Conservation (phyloP, 2,113 vertebrate genomes). For the Spea multiplicata region DNA sequence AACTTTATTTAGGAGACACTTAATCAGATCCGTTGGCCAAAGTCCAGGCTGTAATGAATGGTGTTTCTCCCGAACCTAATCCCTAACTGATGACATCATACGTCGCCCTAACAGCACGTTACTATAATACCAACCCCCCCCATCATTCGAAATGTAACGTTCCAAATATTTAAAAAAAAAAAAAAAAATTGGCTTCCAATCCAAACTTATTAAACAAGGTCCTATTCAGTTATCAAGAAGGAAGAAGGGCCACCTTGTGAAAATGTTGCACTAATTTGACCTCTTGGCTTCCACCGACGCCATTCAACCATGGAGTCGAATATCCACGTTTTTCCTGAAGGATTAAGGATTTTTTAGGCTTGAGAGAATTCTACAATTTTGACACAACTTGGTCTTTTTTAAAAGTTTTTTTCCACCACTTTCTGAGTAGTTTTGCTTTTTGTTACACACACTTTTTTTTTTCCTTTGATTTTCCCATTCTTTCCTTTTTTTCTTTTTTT, state of each 20-base stretch:
- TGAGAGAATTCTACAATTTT: too few species aligned
- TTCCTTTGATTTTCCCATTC: too few species aligned
- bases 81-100: conserved; percentile 33
- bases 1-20: conserved; percentile 18
- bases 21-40: conserved; percentile 5
- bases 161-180: neutral
- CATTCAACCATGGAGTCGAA: conserved; percentile 7
- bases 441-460: too few species aligned
- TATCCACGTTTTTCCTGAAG: conserved; percentile 6
- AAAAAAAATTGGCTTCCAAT: conserved; percentile 21
- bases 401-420: too few species aligned
- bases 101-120: conserved; percentile 21
- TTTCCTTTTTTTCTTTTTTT: too few species aligned
- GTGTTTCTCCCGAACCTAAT: conserved; percentile 11
- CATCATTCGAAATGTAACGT: conserved; percentile 37
- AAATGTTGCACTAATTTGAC: conserved; percentile 33
- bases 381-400: too few species aligned
- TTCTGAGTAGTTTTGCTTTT: too few species aligned
- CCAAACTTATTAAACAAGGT: conserved; percentile 29
- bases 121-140: conserved; percentile 18
- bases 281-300: conserved; percentile 24
- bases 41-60: conserved; percentile 34
- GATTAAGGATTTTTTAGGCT: conserved; percentile 7
- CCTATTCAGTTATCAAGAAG: conserved; percentile 32
- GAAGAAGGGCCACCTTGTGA: conserved; percentile 38